phyloP scores from a whole-genome alignment of 2,797 vertebrate genomes.

The Ceryle rudis region DNA sequence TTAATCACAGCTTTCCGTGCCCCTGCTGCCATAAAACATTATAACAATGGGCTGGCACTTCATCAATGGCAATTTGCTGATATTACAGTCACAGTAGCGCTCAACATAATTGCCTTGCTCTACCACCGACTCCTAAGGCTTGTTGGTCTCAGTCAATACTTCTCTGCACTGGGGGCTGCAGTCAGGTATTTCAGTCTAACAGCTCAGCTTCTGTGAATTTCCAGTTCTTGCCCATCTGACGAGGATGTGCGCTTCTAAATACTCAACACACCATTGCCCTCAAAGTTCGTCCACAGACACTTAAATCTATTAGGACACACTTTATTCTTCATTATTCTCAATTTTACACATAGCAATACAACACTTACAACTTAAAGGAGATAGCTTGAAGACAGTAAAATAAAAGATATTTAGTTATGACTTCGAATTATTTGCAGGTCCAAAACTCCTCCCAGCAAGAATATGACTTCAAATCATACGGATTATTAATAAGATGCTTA shows the following conservation, averaged over 20 bases:
- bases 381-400: background rate
- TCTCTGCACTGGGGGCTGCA: background rate
- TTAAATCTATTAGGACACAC: background rate
- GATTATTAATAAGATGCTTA: slow-evolving; percentile 26
- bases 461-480: background rate
- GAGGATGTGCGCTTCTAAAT: background rate
- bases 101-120: slow-evolving; percentile 31
- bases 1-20: slow-evolving; percentile 67
- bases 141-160: slow-evolving; percentile 23
- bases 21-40: slow-evolving; percentile 62
- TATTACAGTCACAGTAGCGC: slow-evolving; percentile 39
- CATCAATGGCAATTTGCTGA: slow-evolving; percentile 67
- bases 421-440: background rate
- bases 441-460: background rate
- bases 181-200: background rate
- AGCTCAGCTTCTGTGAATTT: background rate
- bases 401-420: background rate
- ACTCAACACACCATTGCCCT: background rate
- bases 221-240: background rate
- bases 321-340: slow-evolving; percentile 7
- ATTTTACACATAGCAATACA: background rate
- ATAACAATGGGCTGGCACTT: slow-evolving; percentile 66
- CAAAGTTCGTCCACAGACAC: background rate
- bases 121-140: background rate
- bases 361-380: background rate